A percentile compares a stretch with the other conserved stretches of the same genome.
Conservation (phyloP, 2,113 vertebrate genomes). For the Stictonetta naevosa region DNA sequence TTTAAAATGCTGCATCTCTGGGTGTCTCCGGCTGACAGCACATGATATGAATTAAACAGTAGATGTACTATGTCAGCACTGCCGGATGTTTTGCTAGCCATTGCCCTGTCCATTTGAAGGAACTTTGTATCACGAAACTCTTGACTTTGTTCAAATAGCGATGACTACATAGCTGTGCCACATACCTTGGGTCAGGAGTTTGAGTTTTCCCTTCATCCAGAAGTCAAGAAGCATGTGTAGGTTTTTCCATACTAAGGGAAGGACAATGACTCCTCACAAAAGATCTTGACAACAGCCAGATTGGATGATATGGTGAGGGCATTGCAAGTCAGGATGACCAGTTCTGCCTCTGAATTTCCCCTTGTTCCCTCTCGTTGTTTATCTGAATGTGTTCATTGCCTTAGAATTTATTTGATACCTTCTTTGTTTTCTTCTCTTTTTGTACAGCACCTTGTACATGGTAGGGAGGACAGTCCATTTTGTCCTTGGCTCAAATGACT, state of each 20-base stretch:
- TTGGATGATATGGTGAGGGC: neutral
- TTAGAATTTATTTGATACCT: neutral
- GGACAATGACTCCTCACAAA: neutral
- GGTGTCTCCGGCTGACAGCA: neutral
- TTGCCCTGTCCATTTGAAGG: neutral
- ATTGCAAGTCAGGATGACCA: neutral
- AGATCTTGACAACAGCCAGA: neutral
- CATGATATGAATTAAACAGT: slow-evolving; percentile 2
- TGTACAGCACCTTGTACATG: fast-evolving
- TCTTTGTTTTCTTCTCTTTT: neutral
- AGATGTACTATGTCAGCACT: neutral
- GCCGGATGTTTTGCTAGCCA: neutral
- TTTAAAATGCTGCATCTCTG: neutral
- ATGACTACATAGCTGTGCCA: neutral
- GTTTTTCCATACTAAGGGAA: neutral
- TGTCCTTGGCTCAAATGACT: neutral
- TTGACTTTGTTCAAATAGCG: neutral
- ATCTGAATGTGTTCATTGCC: neutral
- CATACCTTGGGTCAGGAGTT: neutral
- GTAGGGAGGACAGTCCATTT: fast-evolving
- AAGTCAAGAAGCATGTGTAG: neutral
- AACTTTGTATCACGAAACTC: neutral
- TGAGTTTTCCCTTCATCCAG: neutral
- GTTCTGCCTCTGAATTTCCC: neutral
- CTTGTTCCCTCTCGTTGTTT: neutral